Base-by-base conservation (phyloP, 2,888 invertebrate genomes). In the Blomia tropicalis region DNA sequence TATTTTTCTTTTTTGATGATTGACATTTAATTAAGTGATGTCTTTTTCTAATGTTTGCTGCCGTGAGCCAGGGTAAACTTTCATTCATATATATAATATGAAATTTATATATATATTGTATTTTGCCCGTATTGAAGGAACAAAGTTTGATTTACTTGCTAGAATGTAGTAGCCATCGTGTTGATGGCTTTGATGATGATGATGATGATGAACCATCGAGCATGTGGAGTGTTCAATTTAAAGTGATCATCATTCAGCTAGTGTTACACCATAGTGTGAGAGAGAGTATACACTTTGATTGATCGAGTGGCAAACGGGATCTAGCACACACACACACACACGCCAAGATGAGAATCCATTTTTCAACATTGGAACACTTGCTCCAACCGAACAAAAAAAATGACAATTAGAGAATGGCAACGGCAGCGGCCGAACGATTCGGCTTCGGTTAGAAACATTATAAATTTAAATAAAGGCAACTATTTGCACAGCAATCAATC, bases 21-120 rank as follows among this genome's bases (percentile, higher is more conserved):
- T 47, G 51, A 47, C 51, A 47, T 47, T 47, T 47, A 47, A 47
- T 47, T 47, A 47, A 47, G 51, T 47, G 11, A 7, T 7, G n/a
- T 14, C 41, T 47, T 7, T 27, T 27, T 7, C 51, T n/a, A 47
- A 41, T 17, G 41, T 17, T n/a, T 41, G 41, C 41, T 41, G 41
- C 41, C 41, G n/a, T 41, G 41, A 41, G 41, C 41, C 41, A 14
- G 41, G n/a, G 41, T 17, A n/a, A 41, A 17, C 14, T 41, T 14
- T 41, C 41, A 17, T 14, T 41, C 41, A 41, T n/a, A 41, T n/a
- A n/a, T n/a, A n/a, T n/a, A n/a, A n/a, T n/a, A n/a, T n/a, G n/a
- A n/a, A n/a, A n/a, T n/a, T n/a, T n/a, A n/a, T n/a, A n/a, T n/a
- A n/a, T n/a, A n/a, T n/a, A n/a, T n/a, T n/a, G n/a, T n/a, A n/a